Percentiles rank a stretch among this genome's conserved stretches.
These are phyloP conservation scores for Sus cebifrons DNA, from an alignment of 2,797 vertebrate genomes.

Conservation along the genomic window DNA sequence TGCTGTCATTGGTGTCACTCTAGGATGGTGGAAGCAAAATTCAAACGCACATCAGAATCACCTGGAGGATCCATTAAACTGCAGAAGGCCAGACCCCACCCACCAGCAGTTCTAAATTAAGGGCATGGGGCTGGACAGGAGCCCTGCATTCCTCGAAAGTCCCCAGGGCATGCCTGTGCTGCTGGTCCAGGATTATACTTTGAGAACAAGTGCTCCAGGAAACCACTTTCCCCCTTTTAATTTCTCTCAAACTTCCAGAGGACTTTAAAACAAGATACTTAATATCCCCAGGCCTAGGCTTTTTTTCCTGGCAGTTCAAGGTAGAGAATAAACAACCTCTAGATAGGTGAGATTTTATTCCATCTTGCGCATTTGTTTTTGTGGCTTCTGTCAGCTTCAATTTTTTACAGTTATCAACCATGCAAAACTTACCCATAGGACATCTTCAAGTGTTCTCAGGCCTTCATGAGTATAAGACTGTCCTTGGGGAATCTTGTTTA, in stretches of 20 bases:
- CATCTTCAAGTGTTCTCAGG: not conserved
- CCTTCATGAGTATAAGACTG: not conserved
- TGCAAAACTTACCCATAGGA: not conserved
- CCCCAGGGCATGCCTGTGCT: not conserved
- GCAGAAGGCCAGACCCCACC: not conserved
- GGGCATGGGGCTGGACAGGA: too few species aligned
- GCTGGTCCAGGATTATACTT: not conserved
- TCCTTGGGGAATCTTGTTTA: not conserved
- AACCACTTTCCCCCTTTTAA: not conserved
- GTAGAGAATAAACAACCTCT: not conserved
- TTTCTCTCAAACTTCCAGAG: not conserved
- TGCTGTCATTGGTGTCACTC: not conserved
- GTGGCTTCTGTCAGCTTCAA: not conserved
- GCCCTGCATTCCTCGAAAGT: not conserved
- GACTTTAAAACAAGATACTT: not conserved
- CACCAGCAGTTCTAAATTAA: not conserved
- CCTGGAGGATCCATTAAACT: not conserved
- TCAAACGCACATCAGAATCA: not conserved
- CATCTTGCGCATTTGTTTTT: slow-evolving; percentile 3
- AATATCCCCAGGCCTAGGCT: not conserved
- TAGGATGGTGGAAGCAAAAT: not conserved
- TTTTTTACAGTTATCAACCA: slow-evolving; percentile 1
- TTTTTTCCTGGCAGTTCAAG: not conserved
- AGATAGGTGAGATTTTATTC: not conserved
- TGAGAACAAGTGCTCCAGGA: not conserved